A percentile compares a stretch with the other conserved stretches of the same genome.
Conservation (phyloP, 2,888 invertebrate species). For the Phasia obesa region DNA sequence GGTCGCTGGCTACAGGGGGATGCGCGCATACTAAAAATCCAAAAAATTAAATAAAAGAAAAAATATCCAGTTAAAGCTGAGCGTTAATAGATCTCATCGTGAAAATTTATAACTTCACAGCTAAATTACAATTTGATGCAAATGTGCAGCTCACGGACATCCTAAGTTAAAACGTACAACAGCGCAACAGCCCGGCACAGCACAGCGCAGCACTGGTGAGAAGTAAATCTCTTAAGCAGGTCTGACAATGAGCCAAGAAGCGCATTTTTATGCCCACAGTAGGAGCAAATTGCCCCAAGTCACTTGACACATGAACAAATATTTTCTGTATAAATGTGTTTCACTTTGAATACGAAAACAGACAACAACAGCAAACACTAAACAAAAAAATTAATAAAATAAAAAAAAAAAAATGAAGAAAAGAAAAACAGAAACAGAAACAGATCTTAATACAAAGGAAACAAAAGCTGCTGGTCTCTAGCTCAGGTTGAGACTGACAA, state of each 20-base stretch:
- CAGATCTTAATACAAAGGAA: constrained; percentile 62
- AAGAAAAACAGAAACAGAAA: constrained; percentile 58
- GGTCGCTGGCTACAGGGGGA: constrained; percentile 27
- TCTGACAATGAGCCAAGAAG: constrained; percentile 68
- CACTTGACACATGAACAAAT: constrained; percentile 77
- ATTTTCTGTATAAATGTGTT: constrained; percentile 72
- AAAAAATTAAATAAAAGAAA: constrained; percentile 33
- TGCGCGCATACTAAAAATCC: neutral
- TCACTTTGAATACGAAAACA: constrained; percentile 50
- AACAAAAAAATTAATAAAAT: constrained; percentile 45
- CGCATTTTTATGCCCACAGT: constrained; percentile 74
- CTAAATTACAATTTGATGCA: constrained; percentile 74
- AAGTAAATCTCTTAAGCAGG: constrained; percentile 64
- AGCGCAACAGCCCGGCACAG: constrained; percentile 10
- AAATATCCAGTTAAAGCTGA: constrained; percentile 73
- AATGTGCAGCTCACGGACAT: constrained; percentile 70
- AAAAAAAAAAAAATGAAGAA: constrained; percentile 60
- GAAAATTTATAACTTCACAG: constrained; percentile 76
- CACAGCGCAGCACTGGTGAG: constrained; percentile 40
- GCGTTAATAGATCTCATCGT: constrained; percentile 79
- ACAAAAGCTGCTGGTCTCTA: constrained; percentile 71
- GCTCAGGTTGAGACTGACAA: constrained; percentile 76
- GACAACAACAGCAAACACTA: constrained; percentile 35
- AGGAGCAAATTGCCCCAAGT: constrained; percentile 79
- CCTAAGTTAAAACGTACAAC: constrained; percentile 27